Evolutionary conservation across 2,797 vertebrate genomes (phyloP).

Genomic region (Crocodylus rhombifer): DNA sequence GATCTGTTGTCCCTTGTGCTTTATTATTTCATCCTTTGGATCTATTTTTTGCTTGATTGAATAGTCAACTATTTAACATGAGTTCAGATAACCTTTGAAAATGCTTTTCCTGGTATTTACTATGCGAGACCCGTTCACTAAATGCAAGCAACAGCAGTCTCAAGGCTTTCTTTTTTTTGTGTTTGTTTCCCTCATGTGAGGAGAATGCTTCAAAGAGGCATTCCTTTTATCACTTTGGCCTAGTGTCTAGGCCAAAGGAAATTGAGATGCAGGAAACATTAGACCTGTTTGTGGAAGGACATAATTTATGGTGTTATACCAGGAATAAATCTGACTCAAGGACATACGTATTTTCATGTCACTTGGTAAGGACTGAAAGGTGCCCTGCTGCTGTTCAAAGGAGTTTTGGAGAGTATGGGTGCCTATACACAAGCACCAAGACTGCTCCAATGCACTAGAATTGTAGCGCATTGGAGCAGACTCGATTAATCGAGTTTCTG

Average conservation of each 20-base stretch:
- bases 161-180: not conserved
- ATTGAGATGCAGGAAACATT: not conserved
- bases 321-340: not conserved
- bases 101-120: conserved; percentile 52
- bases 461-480: too few relatives aligned
- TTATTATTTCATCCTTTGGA: conserved; percentile 68
- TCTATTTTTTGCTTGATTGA: conserved; percentile 70
- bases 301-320: not conserved
- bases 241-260: not conserved
- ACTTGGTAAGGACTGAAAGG: not conserved
- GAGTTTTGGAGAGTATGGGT: not conserved
- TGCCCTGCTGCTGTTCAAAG: not conserved
- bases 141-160: conserved; percentile 6
- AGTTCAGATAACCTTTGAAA: conserved; percentile 66
- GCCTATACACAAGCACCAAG: too few relatives aligned
- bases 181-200: not conserved
- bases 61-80: conserved; percentile 62
- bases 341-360: not conserved
- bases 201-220: not conserved
- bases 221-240: not conserved
- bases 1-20: conserved; percentile 53
- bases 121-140: conserved; percentile 43
- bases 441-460: too few relatives aligned
- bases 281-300: not conserved
- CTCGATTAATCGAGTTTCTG: too few relatives aligned